These are phyloP conservation scores for Caenorhabditis sp. DNA, from an alignment of 2,888 invertebrate species.

Conservation along the genomic window DNA sequence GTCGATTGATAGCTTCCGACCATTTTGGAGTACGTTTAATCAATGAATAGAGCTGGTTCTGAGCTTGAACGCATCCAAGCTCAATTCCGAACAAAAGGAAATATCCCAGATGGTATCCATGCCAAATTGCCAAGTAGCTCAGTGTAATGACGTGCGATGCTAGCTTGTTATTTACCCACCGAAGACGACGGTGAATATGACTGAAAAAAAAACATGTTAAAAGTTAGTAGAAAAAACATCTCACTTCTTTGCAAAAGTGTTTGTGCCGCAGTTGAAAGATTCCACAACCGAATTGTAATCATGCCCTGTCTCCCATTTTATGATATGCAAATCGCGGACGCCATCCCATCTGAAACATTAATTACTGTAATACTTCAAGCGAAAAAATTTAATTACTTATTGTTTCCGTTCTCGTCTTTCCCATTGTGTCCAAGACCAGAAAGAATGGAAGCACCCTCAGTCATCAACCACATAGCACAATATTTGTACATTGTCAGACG, in stretches of 20 bases:
- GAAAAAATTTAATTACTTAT: too few relatives aligned
- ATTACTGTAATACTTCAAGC: too few relatives aligned
- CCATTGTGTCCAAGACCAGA: conserved; percentile 91
- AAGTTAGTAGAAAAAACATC: conserved; percentile 59
- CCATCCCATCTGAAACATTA: too few relatives aligned
- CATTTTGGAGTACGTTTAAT: conserved; percentile 72
- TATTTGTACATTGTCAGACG: conserved; percentile 87
- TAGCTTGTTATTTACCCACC: conserved; percentile 88
- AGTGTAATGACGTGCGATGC: conserved; percentile 89
- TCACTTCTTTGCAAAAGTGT: conserved; percentile 90
- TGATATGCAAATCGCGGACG: conserved; percentile 90
- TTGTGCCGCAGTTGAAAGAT: conserved; percentile 96
- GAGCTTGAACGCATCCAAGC: conserved; percentile 89
- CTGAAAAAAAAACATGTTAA: conserved; percentile 52
- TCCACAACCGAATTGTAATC: conserved; percentile 88
- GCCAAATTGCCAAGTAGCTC: conserved; percentile 93
- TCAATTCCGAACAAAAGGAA: conserved; percentile 93
- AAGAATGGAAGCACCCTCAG: conserved; percentile 83
- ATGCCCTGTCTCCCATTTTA: conserved; percentile 87
- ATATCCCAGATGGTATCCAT: conserved; percentile 94
- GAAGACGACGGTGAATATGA: conserved; percentile 91
- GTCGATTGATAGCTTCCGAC: conserved; percentile 65
- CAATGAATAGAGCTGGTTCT: conserved; percentile 82
- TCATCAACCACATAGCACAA: conserved; percentile 92
- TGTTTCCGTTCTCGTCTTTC: conserved; percentile 79